Conservation (phyloP, 2,888 invertebrate genomes). For the Timema podura region DNA sequence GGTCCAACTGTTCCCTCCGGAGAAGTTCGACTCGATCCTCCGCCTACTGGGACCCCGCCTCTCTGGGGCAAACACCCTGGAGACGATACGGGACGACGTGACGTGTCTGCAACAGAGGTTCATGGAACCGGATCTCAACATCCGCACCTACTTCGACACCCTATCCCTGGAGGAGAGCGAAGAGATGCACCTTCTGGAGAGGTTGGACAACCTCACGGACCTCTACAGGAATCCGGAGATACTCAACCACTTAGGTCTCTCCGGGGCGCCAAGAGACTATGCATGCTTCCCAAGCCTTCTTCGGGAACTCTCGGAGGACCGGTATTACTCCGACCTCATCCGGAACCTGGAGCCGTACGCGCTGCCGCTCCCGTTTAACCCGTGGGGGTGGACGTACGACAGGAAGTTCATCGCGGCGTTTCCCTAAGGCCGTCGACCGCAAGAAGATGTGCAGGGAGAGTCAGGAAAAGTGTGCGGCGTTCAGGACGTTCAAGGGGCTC, state of each 20-base stretch:
- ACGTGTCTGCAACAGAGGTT: not conserved
- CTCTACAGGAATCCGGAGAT: not conserved
- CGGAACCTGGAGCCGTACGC: not conserved
- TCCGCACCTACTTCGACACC: not conserved
- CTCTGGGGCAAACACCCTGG: not conserved
- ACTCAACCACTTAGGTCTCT: not conserved
- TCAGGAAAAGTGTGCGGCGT: not conserved
- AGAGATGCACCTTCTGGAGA: not conserved
- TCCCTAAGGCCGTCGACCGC: constrained; percentile 2
- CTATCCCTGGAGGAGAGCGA: constrained; percentile 1
- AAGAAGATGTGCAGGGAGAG: not conserved
- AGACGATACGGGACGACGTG: not conserved
- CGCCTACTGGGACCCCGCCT: not conserved
- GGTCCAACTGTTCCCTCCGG: too few relatives aligned
- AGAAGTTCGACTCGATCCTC: not conserved
- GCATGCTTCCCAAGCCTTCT: not conserved
- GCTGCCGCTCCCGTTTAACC: not conserved
- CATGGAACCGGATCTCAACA: not conserved
- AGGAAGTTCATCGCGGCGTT: not conserved
- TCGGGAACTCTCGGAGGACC: not conserved
- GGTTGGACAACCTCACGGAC: not conserved
- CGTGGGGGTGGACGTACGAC: not conserved
- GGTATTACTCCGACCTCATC: not conserved
- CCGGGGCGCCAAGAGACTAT: not conserved
- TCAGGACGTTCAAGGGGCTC: not conserved